Evolutionary conservation across 2,888 invertebrate species (phyloP), one percentile per base, ranked within the genome.

Genomic region (Orgyia antiqua): DNA sequence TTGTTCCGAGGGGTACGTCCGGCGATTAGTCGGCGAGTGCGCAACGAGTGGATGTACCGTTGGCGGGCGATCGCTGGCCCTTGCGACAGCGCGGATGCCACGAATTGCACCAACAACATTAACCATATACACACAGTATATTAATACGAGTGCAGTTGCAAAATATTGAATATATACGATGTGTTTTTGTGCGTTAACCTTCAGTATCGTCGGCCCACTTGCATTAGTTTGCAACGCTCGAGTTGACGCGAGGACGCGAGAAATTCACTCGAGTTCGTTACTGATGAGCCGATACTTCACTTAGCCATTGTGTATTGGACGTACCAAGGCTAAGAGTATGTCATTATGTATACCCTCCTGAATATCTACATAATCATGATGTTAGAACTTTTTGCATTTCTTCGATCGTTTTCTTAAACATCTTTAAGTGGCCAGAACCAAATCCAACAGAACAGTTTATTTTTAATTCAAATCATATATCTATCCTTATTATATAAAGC

Each of bases 1-100:
- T 55, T 61, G 70, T 78, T 80, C 78, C 76, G 70, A 63, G 59
- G 68, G 66, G 62, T 51, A 74, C 77, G 75, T 84, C 84, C 84
- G 84, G 79, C 75, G 75, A 82, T 82, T 82, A 78, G 65, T 37
- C 45, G 36, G 58, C 55, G 62, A 65, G 58, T 76, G 66, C 78
- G 83, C 82, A 79, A 79, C 68, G 64, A 68, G 70, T 78, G 83
- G 83, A 83, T 82, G 82, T 68, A 69, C 76, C 45, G 47, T 49
- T 50, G 42, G 47, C 52, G 42, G 45, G 52, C 61, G 67, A 61
- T 52, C 58, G 65, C 61, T 51, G 58, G 62, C 60, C 67, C 77
- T 83, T 82, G 73, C 82, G 80, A 78, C 80, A 83, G 72, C 75
- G 69, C 83, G 83, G 84, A 83, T 77, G 76, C 79, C 71, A 63